These are phyloP conservation scores for Alauda arvensis DNA, from an alignment of 2,797 vertebrate genomes.

Conservation along the genomic window DNA sequence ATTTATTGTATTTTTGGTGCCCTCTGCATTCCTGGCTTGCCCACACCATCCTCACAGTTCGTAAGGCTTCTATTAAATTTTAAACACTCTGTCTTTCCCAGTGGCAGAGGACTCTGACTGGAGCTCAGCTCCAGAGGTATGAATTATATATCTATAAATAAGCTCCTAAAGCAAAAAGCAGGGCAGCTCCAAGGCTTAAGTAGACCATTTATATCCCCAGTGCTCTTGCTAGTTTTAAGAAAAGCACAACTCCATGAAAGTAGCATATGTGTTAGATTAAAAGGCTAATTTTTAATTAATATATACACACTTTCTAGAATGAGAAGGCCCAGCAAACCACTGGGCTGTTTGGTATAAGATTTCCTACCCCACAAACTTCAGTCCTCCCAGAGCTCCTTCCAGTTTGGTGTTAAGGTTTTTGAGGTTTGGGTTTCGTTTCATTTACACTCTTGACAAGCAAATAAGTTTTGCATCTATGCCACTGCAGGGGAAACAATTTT, in stretches of 20 bases:
- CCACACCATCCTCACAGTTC: slow-evolving; percentile 55
- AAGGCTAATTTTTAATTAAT: slow-evolving; percentile 54
- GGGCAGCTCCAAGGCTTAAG: slow-evolving; percentile 63
- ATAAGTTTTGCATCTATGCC: neutral
- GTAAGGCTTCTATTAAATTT: slow-evolving; percentile 67
- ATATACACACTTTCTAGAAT: neutral
- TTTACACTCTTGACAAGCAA: neutral
- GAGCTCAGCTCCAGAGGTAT: slow-evolving; percentile 65
- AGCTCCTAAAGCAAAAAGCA: slow-evolving; percentile 64
- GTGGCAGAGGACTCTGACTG: slow-evolving; percentile 62
- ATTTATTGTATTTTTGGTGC: neutral
- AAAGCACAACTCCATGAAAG: slow-evolving; percentile 52
- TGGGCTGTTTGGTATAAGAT: neutral
- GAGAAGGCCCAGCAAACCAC: neutral
- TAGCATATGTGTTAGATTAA: slow-evolving; percentile 34
- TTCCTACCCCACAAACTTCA: neutral
- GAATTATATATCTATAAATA: slow-evolving; percentile 78
- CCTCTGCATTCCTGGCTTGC: slow-evolving; percentile 37
- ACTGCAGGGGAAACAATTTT: neutral
- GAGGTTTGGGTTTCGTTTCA: neutral
- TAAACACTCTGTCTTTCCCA: slow-evolving; percentile 62
- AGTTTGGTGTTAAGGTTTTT: neutral
- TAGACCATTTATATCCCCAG: slow-evolving; percentile 63
- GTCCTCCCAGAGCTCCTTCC: neutral
- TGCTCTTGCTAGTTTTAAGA: slow-evolving; percentile 62